Conservation (phyloP, 2,888 invertebrate species). For the Sinhomidia bicolor region DNA sequence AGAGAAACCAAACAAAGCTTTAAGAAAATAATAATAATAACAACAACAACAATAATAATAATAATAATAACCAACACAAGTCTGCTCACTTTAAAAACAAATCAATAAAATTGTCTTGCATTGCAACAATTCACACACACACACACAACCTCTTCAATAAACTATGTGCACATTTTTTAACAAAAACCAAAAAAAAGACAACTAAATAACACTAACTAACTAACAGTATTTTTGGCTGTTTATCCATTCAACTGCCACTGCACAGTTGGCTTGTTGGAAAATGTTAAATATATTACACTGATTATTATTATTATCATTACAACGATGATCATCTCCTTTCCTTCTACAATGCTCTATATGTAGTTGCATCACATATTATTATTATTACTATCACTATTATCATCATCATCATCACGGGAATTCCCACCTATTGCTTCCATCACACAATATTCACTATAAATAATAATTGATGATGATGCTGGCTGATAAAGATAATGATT, state of each 20-base stretch:
- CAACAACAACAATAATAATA: too few species aligned
- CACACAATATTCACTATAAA: too few species aligned
- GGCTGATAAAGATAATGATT: neutral
- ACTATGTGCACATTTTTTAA: too few species aligned
- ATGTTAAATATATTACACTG: neutral
- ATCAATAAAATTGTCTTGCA: too few species aligned
- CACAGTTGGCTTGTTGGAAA: neutral
- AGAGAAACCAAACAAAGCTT: too few species aligned
- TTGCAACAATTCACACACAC: too few species aligned
- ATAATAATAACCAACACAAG: too few species aligned
- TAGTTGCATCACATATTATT: slow-evolving; percentile 53
- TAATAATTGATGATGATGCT: neutral
- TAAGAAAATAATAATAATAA: too few species aligned
- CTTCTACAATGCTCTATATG: slow-evolving; percentile 16
- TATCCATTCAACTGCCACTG: neutral
- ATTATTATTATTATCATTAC: too few species aligned
- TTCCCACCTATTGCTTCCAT: slow-evolving; percentile 53
- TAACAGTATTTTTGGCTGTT: neutral
- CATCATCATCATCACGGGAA: slow-evolving; percentile 43
- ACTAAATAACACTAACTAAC: neutral
- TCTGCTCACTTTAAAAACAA: too few species aligned
- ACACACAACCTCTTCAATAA: too few species aligned
- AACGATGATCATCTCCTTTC: slow-evolving; percentile 32
- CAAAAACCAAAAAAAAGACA: neutral
- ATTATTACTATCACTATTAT: too few species aligned